These are phyloP conservation scores for Hozukius guyotensis DNA, from an alignment of 2,797 vertebrate species.

Conservation along the genomic window DNA sequence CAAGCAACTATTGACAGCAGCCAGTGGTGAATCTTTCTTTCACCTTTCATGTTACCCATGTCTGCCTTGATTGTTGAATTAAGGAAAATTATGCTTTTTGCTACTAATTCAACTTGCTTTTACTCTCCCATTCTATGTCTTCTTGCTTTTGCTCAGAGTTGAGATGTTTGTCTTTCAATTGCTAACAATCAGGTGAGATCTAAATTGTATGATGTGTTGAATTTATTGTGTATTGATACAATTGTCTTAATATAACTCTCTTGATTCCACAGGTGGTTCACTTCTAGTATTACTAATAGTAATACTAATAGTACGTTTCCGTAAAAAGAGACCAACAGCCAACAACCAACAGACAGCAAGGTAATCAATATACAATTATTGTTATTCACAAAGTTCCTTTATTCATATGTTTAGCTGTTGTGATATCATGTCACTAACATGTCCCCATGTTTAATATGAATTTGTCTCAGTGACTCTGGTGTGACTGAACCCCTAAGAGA, in stretches of 20 bases:
- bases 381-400: neutral
- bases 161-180: neutral
- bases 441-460: neutral
- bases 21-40: neutral
- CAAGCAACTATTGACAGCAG: neutral
- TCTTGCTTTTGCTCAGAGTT: neutral
- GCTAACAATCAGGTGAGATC: conserved; percentile 11
- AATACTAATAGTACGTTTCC: neutral
- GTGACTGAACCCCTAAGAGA: rapidly evolving
- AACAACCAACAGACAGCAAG: neutral
- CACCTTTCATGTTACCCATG: neutral
- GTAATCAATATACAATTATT: neutral
- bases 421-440: neutral
- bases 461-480: neutral
- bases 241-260: neutral
- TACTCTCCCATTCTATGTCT: neutral
- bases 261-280: neutral
- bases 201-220: neutral
- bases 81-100: neutral
- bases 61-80: neutral
- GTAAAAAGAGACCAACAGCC: too few species aligned
- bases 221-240: neutral
- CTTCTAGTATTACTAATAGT: rapidly evolving
- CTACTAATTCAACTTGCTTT: neutral
- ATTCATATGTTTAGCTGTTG: neutral